Evolutionary conservation across 2,888 invertebrate species (phyloP), one percentile per base, ranked within the genome.

Genomic region (Ryuthela nishihirai): DNA sequence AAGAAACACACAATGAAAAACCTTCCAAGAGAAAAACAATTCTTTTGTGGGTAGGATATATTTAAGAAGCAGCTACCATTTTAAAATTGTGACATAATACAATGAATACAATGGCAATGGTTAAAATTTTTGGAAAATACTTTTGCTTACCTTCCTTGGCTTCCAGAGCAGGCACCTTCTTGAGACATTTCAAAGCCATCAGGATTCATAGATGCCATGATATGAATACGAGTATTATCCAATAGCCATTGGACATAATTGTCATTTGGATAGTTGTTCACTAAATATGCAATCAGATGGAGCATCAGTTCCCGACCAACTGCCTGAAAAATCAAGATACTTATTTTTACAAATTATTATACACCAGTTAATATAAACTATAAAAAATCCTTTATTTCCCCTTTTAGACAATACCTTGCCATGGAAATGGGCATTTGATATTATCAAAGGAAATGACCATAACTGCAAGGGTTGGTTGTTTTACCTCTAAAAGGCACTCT

Each of bases 201-300:
- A 0, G 99, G 98, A 76, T 99, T 99, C 94, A 99, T 94, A 1
- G 93, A 88, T 0, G 98, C 97, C 82, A 99, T 82, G 68, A 99
- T 84, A 75, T 99, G 98, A 69, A 99, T 92, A 62, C 95, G 81
- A 0, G 98, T 98, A 74, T 90, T 90, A 75, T 95, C 90, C 74
- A 99, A 73, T 53, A 98, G 77, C 87, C 91, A 90, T 70, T 85
- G 84, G 58, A 95, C 85, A 72, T 91, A 91, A 15, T 85, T 81
- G 76, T 95, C 89, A 2, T 82, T 81, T 29, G 82, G 82, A 73
- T 92, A 92, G 68, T 83, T 86, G 34, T 85, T 85, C 54, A 90
- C 87, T 67, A 93, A 79, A 71, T 88, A 83, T 85, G 87, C 85
- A 69, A 95, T 91, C 63, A 99, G 81, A 73, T 92, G 90, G 52